phyloP scores from a whole-genome alignment of 2,888 invertebrate genomes.

The Acleris laterana region DNA sequence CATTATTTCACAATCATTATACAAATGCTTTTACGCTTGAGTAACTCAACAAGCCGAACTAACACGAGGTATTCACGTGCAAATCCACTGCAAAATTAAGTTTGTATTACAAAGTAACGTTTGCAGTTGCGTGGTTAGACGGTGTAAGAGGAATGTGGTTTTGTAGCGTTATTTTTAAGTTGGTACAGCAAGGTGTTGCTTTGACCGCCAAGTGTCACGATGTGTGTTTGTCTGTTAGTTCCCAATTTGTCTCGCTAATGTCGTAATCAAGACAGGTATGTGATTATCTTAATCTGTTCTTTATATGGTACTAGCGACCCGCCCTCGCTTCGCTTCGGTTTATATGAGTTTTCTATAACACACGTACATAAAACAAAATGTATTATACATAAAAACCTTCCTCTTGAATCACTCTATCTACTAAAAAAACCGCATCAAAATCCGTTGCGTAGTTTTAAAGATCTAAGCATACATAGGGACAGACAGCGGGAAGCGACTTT shows the following conservation, averaged over 20 bases:
- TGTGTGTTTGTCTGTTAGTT: conserved; percentile 15
- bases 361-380: too few relatives aligned
- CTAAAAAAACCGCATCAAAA: too few relatives aligned
- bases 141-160: background rate
- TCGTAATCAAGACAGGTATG: conserved; percentile 12
- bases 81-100: conserved; percentile 1
- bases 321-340: too few relatives aligned
- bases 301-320: too few relatives aligned
- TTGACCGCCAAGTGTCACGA: conserved; percentile 27
- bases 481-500: too few relatives aligned
- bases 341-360: too few relatives aligned
- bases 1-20: conserved; percentile 13
- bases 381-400: too few relatives aligned
- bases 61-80: background rate
- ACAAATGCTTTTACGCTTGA: conserved; percentile 8
- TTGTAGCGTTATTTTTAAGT: background rate
- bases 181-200: conserved; percentile 5
- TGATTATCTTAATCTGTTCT: background rate
- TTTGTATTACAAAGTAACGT: conserved; percentile 14
- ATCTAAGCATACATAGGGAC: too few relatives aligned
- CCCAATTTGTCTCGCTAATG: conserved; percentile 30
- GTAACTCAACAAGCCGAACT: background rate
- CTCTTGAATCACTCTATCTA: too few relatives aligned
- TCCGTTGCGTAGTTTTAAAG: too few relatives aligned
- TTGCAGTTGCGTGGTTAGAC: background rate